Evolutionary conservation across 2,113 vertebrate genomes (phyloP).

Genomic region (Erythrocercus mccallii): DNA sequence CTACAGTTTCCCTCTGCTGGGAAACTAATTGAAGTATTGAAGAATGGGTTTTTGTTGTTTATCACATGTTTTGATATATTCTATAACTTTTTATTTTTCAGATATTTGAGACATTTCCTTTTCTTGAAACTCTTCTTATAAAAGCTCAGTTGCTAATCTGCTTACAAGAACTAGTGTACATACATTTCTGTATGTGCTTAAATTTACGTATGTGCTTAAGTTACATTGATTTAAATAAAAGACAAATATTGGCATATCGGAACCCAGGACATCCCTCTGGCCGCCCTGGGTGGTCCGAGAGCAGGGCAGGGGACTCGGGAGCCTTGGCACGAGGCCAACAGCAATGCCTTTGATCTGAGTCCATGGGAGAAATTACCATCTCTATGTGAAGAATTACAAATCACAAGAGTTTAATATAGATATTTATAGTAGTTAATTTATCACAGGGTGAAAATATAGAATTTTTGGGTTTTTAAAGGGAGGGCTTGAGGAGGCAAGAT

Average conservation of each 20-base stretch:
- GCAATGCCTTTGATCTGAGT: too few species aligned
- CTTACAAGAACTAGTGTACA: neutral
- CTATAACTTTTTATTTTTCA: neutral
- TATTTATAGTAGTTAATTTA: too few species aligned
- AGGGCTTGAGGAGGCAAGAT: too few species aligned
- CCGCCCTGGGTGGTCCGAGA: too few species aligned
- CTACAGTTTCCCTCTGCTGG: neutral
- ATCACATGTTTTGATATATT: neutral
- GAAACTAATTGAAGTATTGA: neutral
- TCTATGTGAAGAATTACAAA: too few species aligned
- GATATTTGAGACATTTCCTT: neutral
- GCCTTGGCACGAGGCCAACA: too few species aligned
- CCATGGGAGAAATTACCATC: too few species aligned
- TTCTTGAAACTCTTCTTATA: neutral
- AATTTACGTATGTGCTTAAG: neutral
- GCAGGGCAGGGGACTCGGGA: too few species aligned
- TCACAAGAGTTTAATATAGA: too few species aligned
- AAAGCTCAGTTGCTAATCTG: rapidly evolving
- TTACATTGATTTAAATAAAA: neutral
- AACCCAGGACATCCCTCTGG: too few species aligned
- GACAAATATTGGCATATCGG: neutral
- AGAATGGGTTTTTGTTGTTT: neutral
- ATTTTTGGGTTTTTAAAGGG: too few species aligned
- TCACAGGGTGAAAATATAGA: too few species aligned
- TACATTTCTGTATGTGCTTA: neutral